phyloP scores from a whole-genome alignment of 1,140 invertebrate genomes.

The Neelides sp. region DNA sequence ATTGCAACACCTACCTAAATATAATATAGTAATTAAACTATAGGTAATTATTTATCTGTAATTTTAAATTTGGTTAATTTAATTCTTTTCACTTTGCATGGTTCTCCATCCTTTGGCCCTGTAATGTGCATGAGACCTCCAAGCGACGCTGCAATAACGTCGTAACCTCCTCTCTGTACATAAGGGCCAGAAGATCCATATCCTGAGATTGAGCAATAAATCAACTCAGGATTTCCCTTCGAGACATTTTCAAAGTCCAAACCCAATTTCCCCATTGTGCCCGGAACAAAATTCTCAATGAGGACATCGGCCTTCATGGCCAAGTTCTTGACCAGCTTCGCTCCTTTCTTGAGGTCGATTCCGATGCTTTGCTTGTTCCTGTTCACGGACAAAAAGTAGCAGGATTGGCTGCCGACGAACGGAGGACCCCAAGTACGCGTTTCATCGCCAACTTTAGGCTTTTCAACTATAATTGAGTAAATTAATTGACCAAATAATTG shows the following conservation, averaged over 20 bases:
- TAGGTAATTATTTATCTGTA: too few species aligned
- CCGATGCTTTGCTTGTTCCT: slow-evolving; percentile 92
- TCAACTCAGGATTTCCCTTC: slow-evolving; percentile 57
- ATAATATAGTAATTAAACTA: too few species aligned
- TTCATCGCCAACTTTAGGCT: slow-evolving; percentile 71
- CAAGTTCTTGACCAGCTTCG: slow-evolving; percentile 57
- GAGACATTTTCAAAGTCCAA: slow-evolving; percentile 67
- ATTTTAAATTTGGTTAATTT: too few species aligned
- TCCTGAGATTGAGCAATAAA: slow-evolving; percentile 90
- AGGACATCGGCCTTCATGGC: slow-evolving; percentile 69
- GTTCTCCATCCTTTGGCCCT: slow-evolving; percentile 62
- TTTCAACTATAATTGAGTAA: slow-evolving; percentile 45
- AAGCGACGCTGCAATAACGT: slow-evolving; percentile 84
- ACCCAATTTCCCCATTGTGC: slow-evolving; percentile 61
- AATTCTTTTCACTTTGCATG: too few species aligned
- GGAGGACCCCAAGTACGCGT: slow-evolving; percentile 86
- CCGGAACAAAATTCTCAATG: slow-evolving; percentile 90
- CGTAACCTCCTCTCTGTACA: slow-evolving; percentile 62
- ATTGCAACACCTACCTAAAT: slow-evolving; percentile 85
- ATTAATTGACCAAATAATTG: slow-evolving; percentile 11
- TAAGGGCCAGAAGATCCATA: slow-evolving; percentile 82
- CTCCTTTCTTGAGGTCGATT: slow-evolving; percentile 71
- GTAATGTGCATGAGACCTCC: slow-evolving; percentile 84
- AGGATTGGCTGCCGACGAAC: slow-evolving; percentile 51
- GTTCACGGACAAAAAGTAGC: slow-evolving; percentile 79